These are phyloP conservation scores for Fregetta grallaria DNA, from an alignment of 2,113 vertebrate genomes.

Conservation along the genomic window DNA sequence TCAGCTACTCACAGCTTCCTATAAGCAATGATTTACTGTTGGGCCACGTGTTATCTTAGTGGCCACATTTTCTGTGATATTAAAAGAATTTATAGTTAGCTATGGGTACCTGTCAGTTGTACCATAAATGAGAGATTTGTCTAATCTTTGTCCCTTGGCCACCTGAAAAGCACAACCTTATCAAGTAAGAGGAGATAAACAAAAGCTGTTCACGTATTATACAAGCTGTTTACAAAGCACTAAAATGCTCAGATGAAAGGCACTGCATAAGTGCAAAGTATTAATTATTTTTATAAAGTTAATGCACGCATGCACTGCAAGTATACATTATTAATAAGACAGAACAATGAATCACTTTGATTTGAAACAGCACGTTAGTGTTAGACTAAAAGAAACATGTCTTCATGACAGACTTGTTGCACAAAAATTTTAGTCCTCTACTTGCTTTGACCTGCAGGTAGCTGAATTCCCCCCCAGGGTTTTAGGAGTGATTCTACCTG, in stretches of 20 bases:
- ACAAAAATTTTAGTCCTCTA: slow-evolving; percentile 13
- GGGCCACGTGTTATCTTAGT: neutral
- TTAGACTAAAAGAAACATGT: neutral
- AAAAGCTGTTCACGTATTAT: neutral
- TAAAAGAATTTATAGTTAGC: neutral
- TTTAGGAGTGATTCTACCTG: neutral
- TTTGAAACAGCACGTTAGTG: neutral
- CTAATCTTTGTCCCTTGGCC: neutral
- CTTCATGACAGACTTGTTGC: neutral
- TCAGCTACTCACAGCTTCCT: neutral
- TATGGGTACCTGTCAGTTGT: neutral
- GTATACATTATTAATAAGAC: neutral
- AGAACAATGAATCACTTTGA: slow-evolving; percentile 23
- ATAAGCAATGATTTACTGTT: neutral
- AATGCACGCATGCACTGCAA: neutral
- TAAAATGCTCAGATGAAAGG: slow-evolving; percentile 44
- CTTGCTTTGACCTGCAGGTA: slow-evolving; percentile 54
- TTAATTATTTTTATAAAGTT: slow-evolving; percentile 12
- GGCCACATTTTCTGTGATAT: neutral
- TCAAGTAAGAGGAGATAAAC: neutral
- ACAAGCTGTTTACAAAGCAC: neutral
- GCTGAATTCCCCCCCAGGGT: neutral
- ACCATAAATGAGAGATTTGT: neutral
- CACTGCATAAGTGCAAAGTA: neutral
- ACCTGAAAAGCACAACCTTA: neutral